Evolutionary conservation across 2,113 vertebrate genomes (phyloP), one percentile per base, ranked within the genome.

Genomic region (Corythaixoides concolor): DNA sequence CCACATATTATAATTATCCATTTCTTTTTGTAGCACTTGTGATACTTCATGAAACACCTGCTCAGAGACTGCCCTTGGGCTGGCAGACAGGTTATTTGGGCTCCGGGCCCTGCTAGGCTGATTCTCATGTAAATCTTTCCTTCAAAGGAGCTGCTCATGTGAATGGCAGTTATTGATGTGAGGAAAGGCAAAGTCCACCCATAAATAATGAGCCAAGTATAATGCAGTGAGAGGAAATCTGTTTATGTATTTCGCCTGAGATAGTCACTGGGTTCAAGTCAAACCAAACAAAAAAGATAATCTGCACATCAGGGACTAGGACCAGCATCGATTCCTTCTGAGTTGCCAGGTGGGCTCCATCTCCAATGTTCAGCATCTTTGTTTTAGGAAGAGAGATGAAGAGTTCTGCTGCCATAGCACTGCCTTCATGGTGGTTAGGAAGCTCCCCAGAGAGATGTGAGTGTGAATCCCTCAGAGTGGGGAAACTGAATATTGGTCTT

Each of bases 191-290:
- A 67, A 90, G 56, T 60, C 37, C 4, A 1, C 37, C 33, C 69
- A 43, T 87, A 81, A 81, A 82, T 81, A 68, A 68, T 72, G 13
- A 74, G 64, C 35, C 60, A 60, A 37, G 23, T n/a, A 9, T 59
- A 88, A 74, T 70, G 60, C 78, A 95, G 83, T 26, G 35, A 60
- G 49, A 87, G 22, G 43, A 88, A 88, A 70, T 67, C n/a, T 69
- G 20, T 43, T 89, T 28, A 58, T 85, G 83, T 33, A 62, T 95
- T 93, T 96, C 92, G 53, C 68, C 88, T 80, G 60, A 93, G 75
- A 26, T 18, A 69, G 50, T 74, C 50, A 26, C 3, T 1, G 55
- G 52, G 28, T 77, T 92, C 63, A 74, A 86, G 59, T 32, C 49
- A 92, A 90, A n/a, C 24, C 3, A 15, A 86, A 55, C 14, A 52